Base-by-base conservation (phyloP, 1,140 invertebrate species). In the Bacillus rossius region DNA sequence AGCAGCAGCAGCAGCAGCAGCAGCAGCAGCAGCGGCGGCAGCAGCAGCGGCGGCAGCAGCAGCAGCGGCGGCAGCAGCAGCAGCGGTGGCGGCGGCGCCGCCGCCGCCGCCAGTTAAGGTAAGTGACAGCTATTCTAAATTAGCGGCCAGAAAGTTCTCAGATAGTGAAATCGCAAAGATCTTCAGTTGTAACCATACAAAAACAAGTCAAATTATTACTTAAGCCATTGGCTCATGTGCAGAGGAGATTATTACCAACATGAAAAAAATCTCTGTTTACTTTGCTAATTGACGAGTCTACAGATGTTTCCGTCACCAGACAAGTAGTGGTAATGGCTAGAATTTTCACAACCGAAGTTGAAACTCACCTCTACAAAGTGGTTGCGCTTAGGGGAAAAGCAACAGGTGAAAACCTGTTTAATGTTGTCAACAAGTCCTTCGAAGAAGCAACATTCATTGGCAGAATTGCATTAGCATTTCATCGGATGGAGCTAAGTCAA, bases 401-500 rank as follows among this genome's bases (percentile, higher is more conserved):
- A 20, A 37, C 5, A 7, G 52, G 16, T n/a, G 16, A 23, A 10
- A 23, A 48, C 16, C 23, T 55, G 17, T 55, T 55, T 25, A 55
- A 43, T 48, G 34, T 55, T 41, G 17, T 55, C 26, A 19, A 19
- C 3, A n/a, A 41, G 3, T 20, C 20, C 16, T 57, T 50, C 19
- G 40, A 54, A 55, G 8, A 34, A 34, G 29, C 16, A 53, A 58
- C 37, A 57, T 58, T 56, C 52, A 53, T 37, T 25, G 17, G 55
- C 14, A 53, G 23, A 57, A 58, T 25, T 22, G 19, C n/a, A 34
- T 60, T 23, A 52, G 59, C 13, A 58, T 61, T 13, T 38, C 37
- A 13, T 61, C 38, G 8, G 57, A 61, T 48, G 37, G 58, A 4
- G 23, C 14, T 7, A 60, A 38, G 13, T 40, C n/a, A 17, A 60